phyloP scores from a whole-genome alignment of 2,113 vertebrate species.

The Myotis brandtii region DNA sequence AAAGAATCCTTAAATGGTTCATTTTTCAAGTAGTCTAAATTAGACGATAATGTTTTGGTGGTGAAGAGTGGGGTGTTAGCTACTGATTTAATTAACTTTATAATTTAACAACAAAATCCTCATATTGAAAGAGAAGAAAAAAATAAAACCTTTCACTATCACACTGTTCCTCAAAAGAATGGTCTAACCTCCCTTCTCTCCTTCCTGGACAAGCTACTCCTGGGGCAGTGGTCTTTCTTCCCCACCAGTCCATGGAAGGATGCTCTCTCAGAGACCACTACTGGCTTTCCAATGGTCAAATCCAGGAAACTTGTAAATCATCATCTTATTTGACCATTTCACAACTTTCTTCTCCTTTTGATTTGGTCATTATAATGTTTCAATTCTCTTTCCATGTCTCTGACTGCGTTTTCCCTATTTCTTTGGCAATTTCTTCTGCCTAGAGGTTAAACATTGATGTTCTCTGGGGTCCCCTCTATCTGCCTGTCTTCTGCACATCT shows the following conservation, averaged over 20 bases:
- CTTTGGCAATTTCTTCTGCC: neutral
- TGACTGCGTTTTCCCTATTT: neutral
- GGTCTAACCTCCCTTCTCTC: neutral
- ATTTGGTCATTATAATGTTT: neutral
- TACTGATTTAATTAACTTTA: neutral
- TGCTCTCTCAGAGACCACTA: neutral
- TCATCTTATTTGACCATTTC: neutral
- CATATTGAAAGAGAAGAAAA: neutral
- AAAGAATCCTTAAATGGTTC: neutral
- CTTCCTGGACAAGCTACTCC: neutral
- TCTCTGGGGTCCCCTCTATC: neutral
- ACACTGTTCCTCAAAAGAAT: neutral
- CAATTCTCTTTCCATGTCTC: neutral
- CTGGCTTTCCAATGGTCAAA: neutral
- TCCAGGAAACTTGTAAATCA: neutral
- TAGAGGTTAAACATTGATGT: neutral
- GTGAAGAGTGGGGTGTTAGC: neutral
- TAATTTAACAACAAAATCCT: neutral
- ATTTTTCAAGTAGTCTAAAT: conserved; percentile 7
- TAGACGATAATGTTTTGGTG: neutral
- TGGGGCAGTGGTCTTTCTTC: neutral
- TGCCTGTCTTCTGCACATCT: neutral
- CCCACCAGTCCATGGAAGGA: neutral
- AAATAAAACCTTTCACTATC: neutral
- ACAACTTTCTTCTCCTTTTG: neutral